Base-by-base conservation (phyloP, 2,888 invertebrate species). In the Archips xylosteana region DNA sequence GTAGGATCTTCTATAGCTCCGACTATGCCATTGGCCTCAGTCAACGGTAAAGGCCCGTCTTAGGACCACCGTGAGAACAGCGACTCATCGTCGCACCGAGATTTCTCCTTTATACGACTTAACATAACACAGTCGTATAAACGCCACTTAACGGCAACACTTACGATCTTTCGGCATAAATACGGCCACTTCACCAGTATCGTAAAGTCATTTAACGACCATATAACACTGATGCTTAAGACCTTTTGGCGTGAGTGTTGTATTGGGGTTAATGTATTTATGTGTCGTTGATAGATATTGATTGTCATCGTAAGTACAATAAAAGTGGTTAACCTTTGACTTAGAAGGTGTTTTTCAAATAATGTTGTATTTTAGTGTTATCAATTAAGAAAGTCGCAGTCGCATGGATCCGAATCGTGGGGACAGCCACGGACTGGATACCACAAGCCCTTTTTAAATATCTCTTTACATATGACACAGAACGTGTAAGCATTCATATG, bases 221-320 rank as follows among this genome's bases (percentile, higher is more conserved):
- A n/a, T 68, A 78, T 79, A 79, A 70, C 70, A 83, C 81, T 79
- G 80, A 82, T 82, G 80, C 77, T 62, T 62, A 23, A 2, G 54
- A 45, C 54, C 32, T 57, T 63, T 57, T 15, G 45, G 10, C 12
- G 34, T 10, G 42, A 13, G 34, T n/a, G 12, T 9, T 15, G 45
- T 47, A 61, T 69, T 42, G 59, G 13, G 66, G 54, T 64, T 64
- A 59, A 36, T 65, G 49, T 23, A 60, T 49, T 63, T 70, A 63
- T 63, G 51, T 51, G 70, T 70, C 59, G 15, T 54, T 54, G 54
- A 54, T 54, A 54, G 54, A 54, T 54, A 54, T 49, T 49, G 49
- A 34, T 49, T 71, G 59, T 71, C 59, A 51, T 61, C 51, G 4
- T 47, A 59, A 10, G 39, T 39, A 51, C 49, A 54, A 39, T 65